Evolutionary conservation across 30 jellyfish, hydroid and myxozoan species (phyloP).

Genomic region (Cassiopea andromeda): DNA sequence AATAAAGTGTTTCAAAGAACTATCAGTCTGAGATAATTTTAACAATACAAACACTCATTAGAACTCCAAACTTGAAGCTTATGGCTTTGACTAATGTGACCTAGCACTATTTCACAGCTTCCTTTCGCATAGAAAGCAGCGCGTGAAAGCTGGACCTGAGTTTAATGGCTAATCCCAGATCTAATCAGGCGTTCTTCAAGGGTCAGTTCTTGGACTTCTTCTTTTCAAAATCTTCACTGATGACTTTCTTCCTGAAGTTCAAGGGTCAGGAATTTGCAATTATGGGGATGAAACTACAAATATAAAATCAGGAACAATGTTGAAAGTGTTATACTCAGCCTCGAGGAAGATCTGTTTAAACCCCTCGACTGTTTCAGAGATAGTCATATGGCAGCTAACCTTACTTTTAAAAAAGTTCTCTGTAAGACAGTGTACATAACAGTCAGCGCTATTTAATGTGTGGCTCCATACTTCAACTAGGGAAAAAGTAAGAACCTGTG

Average conservation of each 20-base stretch:
- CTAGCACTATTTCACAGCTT: conserved; percentile 1
- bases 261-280: conserved; percentile 30
- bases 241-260: conserved; percentile 13
- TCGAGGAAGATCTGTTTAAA: no score
- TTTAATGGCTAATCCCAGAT: conserved; percentile 20
- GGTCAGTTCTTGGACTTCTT: conserved; percentile 26
- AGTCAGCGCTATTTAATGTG: no score
- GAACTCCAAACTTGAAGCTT: conserved; percentile 22
- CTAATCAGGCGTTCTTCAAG: conserved; percentile 32
- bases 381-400: no score
- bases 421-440: no score
- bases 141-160: background rate
- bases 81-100: conserved; percentile 9
- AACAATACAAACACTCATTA: no score
- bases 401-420: no score
- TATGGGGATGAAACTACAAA: conserved; percentile 35
- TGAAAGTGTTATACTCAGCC: background rate
- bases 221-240: conserved; percentile 16
- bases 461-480: no score
- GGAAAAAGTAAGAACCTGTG: no score
- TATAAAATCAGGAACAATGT: background rate
- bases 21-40: no score
- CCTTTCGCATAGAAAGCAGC: conserved; percentile 25
- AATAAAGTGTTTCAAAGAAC: no score
- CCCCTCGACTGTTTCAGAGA: no score